These are phyloP conservation scores for Amphimallon solstitiale DNA, from an alignment of 2,888 invertebrate species.

Conservation along the genomic window DNA sequence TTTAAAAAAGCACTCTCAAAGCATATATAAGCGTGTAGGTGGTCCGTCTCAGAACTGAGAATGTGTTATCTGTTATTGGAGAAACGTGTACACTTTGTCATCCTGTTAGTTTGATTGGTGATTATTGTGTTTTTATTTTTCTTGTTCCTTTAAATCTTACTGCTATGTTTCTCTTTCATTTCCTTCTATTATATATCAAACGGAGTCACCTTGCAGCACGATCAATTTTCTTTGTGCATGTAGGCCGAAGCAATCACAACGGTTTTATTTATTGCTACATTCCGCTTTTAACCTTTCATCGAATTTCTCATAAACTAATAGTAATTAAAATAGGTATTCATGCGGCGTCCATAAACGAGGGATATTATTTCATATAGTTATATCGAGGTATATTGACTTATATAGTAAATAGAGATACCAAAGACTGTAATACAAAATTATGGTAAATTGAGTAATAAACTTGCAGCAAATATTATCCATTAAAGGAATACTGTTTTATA, in stretches of 20 bases:
- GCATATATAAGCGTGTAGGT: constrained; percentile 27
- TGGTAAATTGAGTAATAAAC: no score
- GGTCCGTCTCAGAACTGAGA: constrained; percentile 22
- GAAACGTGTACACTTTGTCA: constrained; percentile 31
- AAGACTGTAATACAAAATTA: no score
- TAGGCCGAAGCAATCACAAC: not conserved
- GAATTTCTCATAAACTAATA: constrained; percentile 1
- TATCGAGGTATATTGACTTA: no score
- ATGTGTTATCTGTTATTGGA: constrained; percentile 35
- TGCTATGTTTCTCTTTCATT: not conserved
- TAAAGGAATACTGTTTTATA: no score
- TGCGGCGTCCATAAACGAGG: no score
- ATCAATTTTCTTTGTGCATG: not conserved
- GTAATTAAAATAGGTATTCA: constrained; percentile 3
- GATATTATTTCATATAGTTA: no score
- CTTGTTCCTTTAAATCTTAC: constrained; percentile 24
- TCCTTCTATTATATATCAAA: constrained; percentile 3
- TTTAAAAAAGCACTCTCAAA: constrained; percentile 35
- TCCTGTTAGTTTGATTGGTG: constrained; percentile 33
- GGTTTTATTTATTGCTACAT: constrained; percentile 1
- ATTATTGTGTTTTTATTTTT: constrained; percentile 29
- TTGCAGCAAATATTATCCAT: no score
- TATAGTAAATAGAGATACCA: no score
- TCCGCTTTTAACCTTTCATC: not conserved
- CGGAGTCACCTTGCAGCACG: constrained; percentile 9